Evolutionary conservation across 1,140 invertebrate species (phyloP), one percentile per base, ranked within the genome.

Genomic region (Lasioglossum baleicum): DNA sequence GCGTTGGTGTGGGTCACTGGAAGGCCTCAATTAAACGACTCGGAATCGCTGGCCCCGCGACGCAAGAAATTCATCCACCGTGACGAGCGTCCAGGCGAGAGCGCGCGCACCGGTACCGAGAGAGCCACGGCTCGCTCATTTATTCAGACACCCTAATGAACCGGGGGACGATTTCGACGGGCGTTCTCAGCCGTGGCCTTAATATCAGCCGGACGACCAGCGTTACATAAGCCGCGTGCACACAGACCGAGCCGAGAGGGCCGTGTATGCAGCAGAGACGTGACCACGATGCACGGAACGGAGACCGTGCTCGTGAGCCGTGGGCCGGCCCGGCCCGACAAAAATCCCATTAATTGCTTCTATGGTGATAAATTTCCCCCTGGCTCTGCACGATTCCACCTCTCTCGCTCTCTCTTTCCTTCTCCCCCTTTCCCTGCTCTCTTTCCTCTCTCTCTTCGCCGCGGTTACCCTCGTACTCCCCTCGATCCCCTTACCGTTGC

Each of bases 331-430:
- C 68, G 61, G 56, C 67, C 40, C 68, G 65, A 88, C 86, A 91
- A 91, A 92, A 91, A 91, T 92, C 83, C 83, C 90, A 92, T 92
- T 92, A 92, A 92, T 92, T 92, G 91, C 91, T 92, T 91, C 90
- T 90, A 91, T 90, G 89, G 90, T 91, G 90, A 92, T 92, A 92
- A 92, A 92, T 92, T 91, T 91, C 90, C 91, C 90, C 86, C 85
- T 90, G 90, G 90, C 90, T 81, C 82, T 91, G 89, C 90, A 92
- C 90, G 90, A 91, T 88, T 89, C 88, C 75, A 77, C 83, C n/a
- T 74, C 70, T 42, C 31, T 68, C 60, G 40, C 66, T 65, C 58
- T 72, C 56, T 64, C 13, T 20, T 7, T 48, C 8, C 10, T 13
- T 48, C 44, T 48, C 13, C 13, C 13, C 13, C 44, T 48, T 48